These are phyloP conservation scores for Girardinichthys multiradiatus DNA, from an alignment of 2,113 vertebrate genomes.

Conservation along the genomic window DNA sequence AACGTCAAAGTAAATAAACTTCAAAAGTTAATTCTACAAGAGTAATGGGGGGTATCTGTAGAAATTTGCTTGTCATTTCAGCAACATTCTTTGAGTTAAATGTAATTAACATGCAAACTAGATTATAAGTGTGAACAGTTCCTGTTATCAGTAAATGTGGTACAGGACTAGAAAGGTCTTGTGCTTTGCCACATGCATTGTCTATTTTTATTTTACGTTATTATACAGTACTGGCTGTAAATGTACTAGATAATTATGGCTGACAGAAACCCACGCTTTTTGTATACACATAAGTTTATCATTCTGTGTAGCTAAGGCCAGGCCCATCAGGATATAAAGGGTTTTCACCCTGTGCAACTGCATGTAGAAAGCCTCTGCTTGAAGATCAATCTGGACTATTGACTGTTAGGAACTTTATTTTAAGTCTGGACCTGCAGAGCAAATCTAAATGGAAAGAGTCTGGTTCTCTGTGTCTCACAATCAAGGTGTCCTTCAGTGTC, in stretches of 20 bases:
- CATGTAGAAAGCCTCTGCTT: conserved; percentile 6
- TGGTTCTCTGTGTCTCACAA: background rate
- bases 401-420: conserved; percentile 29
- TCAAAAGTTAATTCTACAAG: no score
- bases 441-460: conserved; percentile 17
- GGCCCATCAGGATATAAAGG: background rate
- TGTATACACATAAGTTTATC: conserved; percentile 19
- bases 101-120: no score
- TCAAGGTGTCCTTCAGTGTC: background rate
- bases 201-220: no score
- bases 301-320: background rate
- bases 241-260: background rate
- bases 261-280: conserved; percentile 3
- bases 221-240: background rate
- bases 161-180: no score
- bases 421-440: conserved; percentile 8
- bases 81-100: no score
- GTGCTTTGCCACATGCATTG: no score
- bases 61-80: no score
- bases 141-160: no score
- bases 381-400: conserved; percentile 29
- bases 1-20: no score
- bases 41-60: no score
- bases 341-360: background rate
- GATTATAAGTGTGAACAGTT: no score